These are phyloP conservation scores for Hypothenemus hampei DNA, from an alignment of 1,140 invertebrate species.

Conservation along the genomic window DNA sequence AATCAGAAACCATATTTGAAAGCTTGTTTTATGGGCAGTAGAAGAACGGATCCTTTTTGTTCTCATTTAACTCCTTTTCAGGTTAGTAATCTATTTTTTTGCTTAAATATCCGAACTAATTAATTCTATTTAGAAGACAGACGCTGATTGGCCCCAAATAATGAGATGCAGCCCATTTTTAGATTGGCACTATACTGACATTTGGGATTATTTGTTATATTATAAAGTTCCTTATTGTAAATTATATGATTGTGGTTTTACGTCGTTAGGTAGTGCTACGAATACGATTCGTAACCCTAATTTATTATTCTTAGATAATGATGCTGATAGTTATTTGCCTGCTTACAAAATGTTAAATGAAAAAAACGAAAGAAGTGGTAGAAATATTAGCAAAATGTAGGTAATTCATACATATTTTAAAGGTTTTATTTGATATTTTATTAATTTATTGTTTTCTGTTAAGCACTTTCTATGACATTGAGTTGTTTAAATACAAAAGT, in stretches of 20 bases:
- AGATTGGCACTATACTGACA: constrained; percentile 82
- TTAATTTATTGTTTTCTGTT: too few relatives aligned
- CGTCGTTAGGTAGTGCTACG: constrained; percentile 73
- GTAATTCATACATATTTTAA: too few relatives aligned
- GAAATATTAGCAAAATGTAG: constrained; percentile 41
- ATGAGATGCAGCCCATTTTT: constrained; percentile 84
- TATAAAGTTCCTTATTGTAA: constrained; percentile 80
- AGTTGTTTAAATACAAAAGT: too few relatives aligned
- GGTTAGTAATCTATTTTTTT: constrained; percentile 2
- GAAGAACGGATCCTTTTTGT: constrained; percentile 78
- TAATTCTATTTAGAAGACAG: constrained; percentile 63
- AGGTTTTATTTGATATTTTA: too few relatives aligned
- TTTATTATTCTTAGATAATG: constrained; percentile 43
- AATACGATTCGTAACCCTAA: constrained; percentile 78
- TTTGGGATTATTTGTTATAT: constrained; percentile 81
- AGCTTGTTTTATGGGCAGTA: constrained; percentile 83
- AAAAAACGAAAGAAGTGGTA: constrained; percentile 67
- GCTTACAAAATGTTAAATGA: constrained; percentile 72
- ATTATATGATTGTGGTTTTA: constrained; percentile 86
- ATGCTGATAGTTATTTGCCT: constrained; percentile 60
- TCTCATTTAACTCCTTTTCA: constrained; percentile 49
- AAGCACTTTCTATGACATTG: too few relatives aligned
- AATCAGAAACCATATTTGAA: constrained; percentile 62
- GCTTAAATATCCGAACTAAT: constrained; percentile 3
- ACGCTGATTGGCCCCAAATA: constrained; percentile 80